phyloP scores from a whole-genome alignment of 2,888 invertebrate species.

The Eupithecia vulgata region DNA sequence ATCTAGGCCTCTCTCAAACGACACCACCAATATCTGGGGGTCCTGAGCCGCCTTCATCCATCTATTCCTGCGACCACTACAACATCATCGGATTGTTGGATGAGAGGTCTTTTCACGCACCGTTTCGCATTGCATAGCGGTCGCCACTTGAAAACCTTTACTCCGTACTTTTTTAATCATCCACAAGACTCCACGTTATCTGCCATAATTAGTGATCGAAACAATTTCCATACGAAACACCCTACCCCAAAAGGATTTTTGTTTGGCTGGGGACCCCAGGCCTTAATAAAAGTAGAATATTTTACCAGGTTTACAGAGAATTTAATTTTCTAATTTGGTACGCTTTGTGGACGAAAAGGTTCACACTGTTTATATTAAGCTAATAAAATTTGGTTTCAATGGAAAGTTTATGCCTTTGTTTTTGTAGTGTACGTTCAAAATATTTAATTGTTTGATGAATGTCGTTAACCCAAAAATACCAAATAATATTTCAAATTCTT shows the following conservation, averaged over 20 bases:
- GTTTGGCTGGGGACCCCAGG: not conserved
- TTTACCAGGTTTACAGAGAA: constrained; percentile 23
- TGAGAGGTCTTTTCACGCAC: not conserved
- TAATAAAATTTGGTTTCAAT: constrained; percentile 19
- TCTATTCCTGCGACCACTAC: not conserved
- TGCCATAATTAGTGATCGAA: not conserved
- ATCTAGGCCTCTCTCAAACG: not conserved
- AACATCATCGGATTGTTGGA: too few species aligned
- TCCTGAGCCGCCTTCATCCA: not conserved
- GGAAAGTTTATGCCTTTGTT: constrained; percentile 20
- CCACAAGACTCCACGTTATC: not conserved
- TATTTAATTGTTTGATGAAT: constrained; percentile 2
- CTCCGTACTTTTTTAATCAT: not conserved
- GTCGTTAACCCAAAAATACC: not conserved
- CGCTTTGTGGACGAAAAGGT: constrained; percentile 27
- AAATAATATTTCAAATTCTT: too few species aligned
- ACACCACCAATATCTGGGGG: not conserved
- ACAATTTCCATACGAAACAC: not conserved
- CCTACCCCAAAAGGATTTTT: not conserved
- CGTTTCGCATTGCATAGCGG: not conserved
- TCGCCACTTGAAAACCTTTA: not conserved
- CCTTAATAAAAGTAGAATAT: not conserved
- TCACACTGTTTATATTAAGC: constrained; percentile 24
- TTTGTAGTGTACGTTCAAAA: constrained; percentile 20
- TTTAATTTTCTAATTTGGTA: constrained; percentile 36